A percentile compares a stretch with the other conserved stretches of the same genome.
These are phyloP conservation scores for Rotaria socialis DNA, from an alignment of 2,888 invertebrate species.

Conservation along the genomic window DNA sequence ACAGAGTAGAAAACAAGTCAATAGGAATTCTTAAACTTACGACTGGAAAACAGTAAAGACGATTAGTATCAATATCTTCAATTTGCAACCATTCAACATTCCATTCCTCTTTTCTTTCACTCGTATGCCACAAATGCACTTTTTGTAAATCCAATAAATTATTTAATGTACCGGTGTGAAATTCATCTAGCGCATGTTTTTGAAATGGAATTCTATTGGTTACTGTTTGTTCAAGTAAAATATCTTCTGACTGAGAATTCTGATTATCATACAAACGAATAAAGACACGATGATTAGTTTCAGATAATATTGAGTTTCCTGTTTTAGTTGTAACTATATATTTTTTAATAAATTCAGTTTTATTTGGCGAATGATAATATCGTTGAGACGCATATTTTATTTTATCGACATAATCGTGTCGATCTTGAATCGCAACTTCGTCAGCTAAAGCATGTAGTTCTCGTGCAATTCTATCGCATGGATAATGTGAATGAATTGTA, in stretches of 20 bases:
- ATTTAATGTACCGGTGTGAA: background rate
- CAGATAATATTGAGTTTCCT: background rate
- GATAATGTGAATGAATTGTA: background rate
- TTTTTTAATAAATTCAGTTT: background rate
- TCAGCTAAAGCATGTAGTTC: background rate
- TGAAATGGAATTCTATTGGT: constrained; percentile 3
- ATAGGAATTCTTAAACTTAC: background rate
- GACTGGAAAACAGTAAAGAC: background rate
- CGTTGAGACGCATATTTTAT: no score
- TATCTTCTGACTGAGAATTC: background rate
- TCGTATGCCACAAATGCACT: background rate
- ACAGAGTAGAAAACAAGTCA: background rate
- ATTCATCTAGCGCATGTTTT: constrained; percentile 16
- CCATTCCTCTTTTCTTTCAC: background rate
- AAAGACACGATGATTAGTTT: background rate
- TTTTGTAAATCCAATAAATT: background rate
- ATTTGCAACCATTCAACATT: background rate
- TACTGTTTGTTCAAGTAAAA: background rate
- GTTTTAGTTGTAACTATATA: background rate
- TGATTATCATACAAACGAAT: background rate
- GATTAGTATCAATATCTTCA: background rate
- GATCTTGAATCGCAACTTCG: background rate
- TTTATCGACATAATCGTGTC: no score
- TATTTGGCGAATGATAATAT: background rate
- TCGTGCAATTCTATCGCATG: background rate